A percentile compares a stretch with the other conserved stretches of the same genome.
These are phyloP conservation scores for Poeciliopsis infans DNA, from an alignment of 2,797 vertebrate genomes.

Conservation along the genomic window DNA sequence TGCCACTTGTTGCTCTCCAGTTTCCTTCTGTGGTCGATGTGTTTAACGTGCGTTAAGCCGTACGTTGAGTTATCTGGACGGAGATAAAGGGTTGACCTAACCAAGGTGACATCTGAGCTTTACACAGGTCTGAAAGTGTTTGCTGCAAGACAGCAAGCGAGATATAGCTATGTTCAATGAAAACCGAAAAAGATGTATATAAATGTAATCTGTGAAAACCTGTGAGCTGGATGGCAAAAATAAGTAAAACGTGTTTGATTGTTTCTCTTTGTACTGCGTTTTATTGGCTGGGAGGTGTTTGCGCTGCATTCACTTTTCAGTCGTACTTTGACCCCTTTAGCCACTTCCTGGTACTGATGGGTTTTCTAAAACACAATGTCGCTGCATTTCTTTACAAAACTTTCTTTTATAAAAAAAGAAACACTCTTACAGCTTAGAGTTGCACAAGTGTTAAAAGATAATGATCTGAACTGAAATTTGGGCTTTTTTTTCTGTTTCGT, in stretches of 20 bases:
- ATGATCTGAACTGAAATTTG: neutral
- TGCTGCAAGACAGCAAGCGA: conserved; percentile 7
- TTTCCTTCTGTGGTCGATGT: conserved; percentile 19
- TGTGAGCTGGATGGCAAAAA: conserved; percentile 17
- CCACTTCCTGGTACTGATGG: conserved; percentile 38
- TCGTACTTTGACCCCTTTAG: conserved; percentile 35
- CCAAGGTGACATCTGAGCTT: neutral
- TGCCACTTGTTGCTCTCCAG: conserved; percentile 34
- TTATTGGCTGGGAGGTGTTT: conserved; percentile 14
- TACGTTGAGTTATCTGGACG: conserved; percentile 13
- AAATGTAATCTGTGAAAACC: conserved; percentile 38
- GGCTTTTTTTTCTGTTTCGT: neutral
- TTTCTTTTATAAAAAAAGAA: neutral
- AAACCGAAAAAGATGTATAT: neutral
- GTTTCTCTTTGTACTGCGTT: conserved; percentile 21
- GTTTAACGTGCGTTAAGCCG: conserved; percentile 10
- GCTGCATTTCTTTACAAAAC: neutral
- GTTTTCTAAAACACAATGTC: neutral
- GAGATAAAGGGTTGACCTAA: conserved; percentile 39
- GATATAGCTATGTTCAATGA: neutral
- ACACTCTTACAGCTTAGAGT: neutral
- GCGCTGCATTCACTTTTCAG: neutral
- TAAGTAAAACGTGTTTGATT: conserved; percentile 53
- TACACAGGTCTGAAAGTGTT: conserved; percentile 1
- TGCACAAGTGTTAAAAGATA: neutral